Base-by-base conservation (phyloP, 2,888 invertebrate genomes). In the Belgica antarctica region DNA sequence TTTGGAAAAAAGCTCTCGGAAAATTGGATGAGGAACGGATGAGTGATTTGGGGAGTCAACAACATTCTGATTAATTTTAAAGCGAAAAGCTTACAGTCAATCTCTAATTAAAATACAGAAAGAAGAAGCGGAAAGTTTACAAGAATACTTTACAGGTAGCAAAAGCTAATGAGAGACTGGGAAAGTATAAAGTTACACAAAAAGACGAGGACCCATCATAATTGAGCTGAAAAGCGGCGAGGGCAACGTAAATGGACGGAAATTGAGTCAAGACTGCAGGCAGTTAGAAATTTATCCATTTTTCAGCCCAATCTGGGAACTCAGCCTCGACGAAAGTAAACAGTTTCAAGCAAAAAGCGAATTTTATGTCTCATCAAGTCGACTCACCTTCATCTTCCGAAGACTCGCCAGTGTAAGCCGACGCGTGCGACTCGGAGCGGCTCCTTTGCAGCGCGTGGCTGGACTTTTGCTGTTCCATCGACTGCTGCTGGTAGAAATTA, bases 341-440 rank as follows among this genome's bases (percentile, higher is more conserved):
- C 17, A 52, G 22, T 22, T 27, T 59, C 59, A 59, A 46, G 17
- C 4, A 46, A 46, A 12, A 3, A 46, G 17, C 12, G 59, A 59
- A 59, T 24, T 61, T 22, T 61, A 12, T 27, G 5, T 27, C 15
- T 57, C 7, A 47, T 47, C 17, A 71, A n/a, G n/a, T n/a, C n/a
- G 74, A 83, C 87, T 83, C 87, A 93, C 93, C 93, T 89, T 93
- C 93, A 80, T 93, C 93, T 76, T 93, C 93, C 71, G 92, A 93
- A 75, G 92, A 93, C 78, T 91, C 92, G 77, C 89, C 92, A 24
- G 15, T n/a, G 79, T 90, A 91, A 34, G 83, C 83, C 47, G 82
- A 80, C 1, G 83, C 81, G 81, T 85, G 76, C 2, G 78, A 76
- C 71, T 79, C 80, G 3, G 80, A 80, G 52, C 78, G 76, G 72